These are phyloP conservation scores for Tridacna crocea DNA, from an alignment of 2,888 invertebrate genomes.

Conservation along the genomic window DNA sequence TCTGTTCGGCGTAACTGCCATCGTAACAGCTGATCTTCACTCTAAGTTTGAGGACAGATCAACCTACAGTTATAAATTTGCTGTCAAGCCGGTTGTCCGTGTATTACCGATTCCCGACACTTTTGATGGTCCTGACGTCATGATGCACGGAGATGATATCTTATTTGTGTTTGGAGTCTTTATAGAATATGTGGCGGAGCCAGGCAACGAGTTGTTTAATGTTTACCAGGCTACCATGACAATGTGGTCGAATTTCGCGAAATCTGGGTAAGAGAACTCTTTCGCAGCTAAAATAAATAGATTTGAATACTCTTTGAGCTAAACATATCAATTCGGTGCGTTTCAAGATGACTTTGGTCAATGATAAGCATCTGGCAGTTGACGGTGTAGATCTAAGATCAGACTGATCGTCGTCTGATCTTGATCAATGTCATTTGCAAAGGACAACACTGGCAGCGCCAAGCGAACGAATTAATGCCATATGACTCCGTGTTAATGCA, in stretches of 20 bases:
- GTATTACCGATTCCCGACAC: not conserved
- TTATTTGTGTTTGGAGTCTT: slow-evolving; percentile 32
- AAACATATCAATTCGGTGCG: no score
- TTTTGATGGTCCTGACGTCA: slow-evolving; percentile 11
- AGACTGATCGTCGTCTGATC: no score
- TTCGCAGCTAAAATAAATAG: no score
- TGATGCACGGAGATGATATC: slow-evolving; percentile 36
- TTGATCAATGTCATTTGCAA: no score
- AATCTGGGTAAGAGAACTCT: slow-evolving; percentile 48
- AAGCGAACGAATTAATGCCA: no score
- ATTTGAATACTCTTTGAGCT: no score
- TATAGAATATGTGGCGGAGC: not conserved
- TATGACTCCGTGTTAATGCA: no score
- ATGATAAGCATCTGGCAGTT: no score
- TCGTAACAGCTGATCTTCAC: slow-evolving; percentile 24
- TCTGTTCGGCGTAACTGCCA: not conserved
- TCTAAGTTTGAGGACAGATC: not conserved
- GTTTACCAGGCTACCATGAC: slow-evolving; percentile 81
- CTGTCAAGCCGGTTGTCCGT: not conserved
- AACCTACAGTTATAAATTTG: slow-evolving; percentile 5
- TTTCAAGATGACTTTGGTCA: no score
- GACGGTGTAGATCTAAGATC: no score
- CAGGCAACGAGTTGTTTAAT: not conserved
- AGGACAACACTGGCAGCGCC: no score
- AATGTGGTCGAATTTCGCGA: slow-evolving; percentile 82